Percentiles rank a stretch among this genome's conserved stretches.
Evolutionary conservation across 2,797 vertebrate genomes (phyloP).

Genomic region (Bradypodion pumilum): DNA sequence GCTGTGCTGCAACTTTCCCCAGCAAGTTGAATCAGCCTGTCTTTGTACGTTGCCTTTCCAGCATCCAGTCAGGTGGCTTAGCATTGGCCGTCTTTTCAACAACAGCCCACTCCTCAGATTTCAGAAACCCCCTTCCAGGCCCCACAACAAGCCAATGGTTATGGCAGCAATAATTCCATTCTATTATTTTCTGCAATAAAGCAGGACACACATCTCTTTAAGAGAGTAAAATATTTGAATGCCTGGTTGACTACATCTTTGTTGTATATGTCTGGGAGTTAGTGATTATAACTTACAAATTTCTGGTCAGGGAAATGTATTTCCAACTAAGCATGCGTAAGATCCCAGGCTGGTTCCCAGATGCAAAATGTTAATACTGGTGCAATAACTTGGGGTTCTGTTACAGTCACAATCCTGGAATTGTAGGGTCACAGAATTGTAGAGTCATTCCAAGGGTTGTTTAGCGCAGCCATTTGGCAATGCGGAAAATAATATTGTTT

Average conservation of each 20-base stretch:
- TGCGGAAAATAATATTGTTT: no score
- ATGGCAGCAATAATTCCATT: no score
- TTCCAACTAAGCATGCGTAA: no score
- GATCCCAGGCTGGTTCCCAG: neutral
- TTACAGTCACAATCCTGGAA: no score
- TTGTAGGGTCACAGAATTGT: no score
- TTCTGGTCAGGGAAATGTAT: neutral
- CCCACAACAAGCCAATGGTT: neutral
- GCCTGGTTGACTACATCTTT: neutral
- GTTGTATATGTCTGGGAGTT: neutral
- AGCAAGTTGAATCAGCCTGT: slow-evolving; percentile 41
- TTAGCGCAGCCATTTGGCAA: no score
- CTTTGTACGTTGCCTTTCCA: neutral
- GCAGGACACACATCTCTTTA: neutral
- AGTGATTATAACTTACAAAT: neutral
- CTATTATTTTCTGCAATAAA: neutral
- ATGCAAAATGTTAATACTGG: neutral
- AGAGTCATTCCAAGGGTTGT: no score
- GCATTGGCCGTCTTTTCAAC: neutral
- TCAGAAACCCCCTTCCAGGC: neutral
- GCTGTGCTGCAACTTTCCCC: slow-evolving; percentile 60
- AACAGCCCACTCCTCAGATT: neutral
- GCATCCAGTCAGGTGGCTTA: neutral
- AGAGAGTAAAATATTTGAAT: neutral
- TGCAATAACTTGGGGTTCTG: neutral